A percentile compares a stretch with the other conserved stretches of the same genome.
These are phyloP conservation scores for Alaudala cheleensis DNA, from an alignment of 2,113 vertebrate species.

Conservation along the genomic window DNA sequence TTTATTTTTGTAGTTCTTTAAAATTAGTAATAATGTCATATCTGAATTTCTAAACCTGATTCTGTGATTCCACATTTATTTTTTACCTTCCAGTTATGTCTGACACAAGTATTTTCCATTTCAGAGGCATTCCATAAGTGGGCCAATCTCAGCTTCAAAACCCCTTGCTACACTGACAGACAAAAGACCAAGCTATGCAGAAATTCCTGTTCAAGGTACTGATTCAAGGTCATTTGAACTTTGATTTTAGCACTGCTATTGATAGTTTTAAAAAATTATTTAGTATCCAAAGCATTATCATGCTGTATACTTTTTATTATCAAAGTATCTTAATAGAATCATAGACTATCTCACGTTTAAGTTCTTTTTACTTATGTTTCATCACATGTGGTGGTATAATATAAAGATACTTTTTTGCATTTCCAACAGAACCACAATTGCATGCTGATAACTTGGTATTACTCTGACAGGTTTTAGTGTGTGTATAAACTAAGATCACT, in stretches of 20 bases:
- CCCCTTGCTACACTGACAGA: slow-evolving; percentile 85
- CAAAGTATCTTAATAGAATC: background rate
- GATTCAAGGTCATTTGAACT: background rate
- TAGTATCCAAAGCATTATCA: background rate
- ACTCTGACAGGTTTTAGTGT: background rate
- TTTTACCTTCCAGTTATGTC: background rate
- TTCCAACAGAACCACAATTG: background rate
- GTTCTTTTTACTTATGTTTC: background rate
- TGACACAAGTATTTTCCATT: slow-evolving; percentile 50
- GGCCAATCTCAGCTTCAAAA: slow-evolving; percentile 86
- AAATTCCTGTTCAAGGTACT: slow-evolving; percentile 89
- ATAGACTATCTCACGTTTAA: background rate
- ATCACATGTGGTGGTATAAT: background rate
- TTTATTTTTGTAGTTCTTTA: background rate
- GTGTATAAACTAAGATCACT: background rate
- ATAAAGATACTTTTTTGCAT: background rate
- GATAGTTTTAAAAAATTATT: background rate
- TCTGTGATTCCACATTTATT: background rate
- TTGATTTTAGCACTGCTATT: background rate
- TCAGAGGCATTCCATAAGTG: slow-evolving; percentile 92
- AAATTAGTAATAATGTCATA: background rate
- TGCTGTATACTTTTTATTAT: background rate
- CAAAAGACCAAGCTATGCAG: slow-evolving; percentile 92
- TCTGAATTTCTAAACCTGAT: background rate
- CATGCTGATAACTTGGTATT: background rate